Percentiles rank a stretch among this genome's conserved stretches.
Conservation (phyloP, 2,113 vertebrate species). For the Odobenus rosmarus region DNA sequence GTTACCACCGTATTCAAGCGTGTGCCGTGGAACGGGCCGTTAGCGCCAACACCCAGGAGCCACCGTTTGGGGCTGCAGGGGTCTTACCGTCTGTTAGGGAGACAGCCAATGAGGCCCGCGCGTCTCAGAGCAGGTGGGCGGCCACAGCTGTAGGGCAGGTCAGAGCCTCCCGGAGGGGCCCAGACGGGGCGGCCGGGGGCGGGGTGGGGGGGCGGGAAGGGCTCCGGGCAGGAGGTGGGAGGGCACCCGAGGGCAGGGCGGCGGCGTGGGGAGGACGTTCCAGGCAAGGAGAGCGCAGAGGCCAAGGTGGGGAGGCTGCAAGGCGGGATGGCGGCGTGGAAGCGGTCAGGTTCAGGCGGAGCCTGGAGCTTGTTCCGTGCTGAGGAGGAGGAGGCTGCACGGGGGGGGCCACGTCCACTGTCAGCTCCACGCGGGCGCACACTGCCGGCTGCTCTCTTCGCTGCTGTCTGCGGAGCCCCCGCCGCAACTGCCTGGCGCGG, state of each 20-base stretch:
- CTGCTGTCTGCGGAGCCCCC: background rate
- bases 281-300: background rate
- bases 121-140: background rate
- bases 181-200: background rate
- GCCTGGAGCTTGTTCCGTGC: background rate
- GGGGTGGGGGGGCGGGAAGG: too few species aligned
- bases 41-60: background rate
- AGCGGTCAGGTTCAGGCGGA: background rate
- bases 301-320: background rate
- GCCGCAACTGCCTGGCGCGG: too few species aligned
- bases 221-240: background rate
- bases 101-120: background rate
- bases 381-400: background rate
- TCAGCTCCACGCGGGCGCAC: background rate
- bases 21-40: too few species aligned
- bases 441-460: background rate
- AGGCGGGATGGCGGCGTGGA: background rate
- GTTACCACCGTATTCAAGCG: background rate
- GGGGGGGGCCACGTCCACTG: rapidly evolving
- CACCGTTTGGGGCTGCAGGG: background rate
- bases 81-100: background rate
- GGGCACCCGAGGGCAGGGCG: too few species aligned
- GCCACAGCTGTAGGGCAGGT: background rate
- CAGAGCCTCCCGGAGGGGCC: background rate
- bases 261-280: too few species aligned